Percentiles rank a stretch among this genome's conserved stretches.
These are phyloP conservation scores for Conus betulinus DNA, from an alignment of 1,140 invertebrate genomes.

Conservation along the genomic window DNA sequence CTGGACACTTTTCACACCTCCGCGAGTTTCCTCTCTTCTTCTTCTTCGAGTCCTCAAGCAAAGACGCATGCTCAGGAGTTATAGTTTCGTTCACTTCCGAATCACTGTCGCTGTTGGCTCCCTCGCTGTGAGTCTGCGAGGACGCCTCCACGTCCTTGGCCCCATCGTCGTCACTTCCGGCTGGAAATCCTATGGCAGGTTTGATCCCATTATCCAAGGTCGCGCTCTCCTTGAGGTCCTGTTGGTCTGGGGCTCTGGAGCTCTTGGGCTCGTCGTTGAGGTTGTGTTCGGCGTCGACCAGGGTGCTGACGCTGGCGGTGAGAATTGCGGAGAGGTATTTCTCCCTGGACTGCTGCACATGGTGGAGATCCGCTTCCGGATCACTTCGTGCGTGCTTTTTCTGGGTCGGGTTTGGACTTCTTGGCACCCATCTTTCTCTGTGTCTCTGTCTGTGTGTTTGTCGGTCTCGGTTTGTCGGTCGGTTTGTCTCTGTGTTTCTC, in stretches of 20 bases:
- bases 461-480: too few relatives aligned
- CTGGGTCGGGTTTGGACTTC: too few relatives aligned
- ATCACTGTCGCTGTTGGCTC: background rate
- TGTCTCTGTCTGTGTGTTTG: too few relatives aligned
- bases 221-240: background rate
- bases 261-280: background rate
- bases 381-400: too few relatives aligned
- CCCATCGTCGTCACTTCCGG: background rate
- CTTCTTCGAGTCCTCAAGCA: background rate
- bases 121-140: background rate
- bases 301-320: background rate
- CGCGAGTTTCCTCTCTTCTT: background rate
- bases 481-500: too few relatives aligned
- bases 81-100: background rate
- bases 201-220: background rate
- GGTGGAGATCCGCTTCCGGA: background rate
- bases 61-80: background rate
- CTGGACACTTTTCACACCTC: background rate
- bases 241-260: background rate
- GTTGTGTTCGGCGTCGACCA: background rate
- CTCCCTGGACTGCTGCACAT: background rate
- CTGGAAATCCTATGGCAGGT: background rate
- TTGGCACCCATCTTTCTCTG: too few relatives aligned
- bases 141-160: background rate
- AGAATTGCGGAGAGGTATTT: background rate